Evolutionary conservation across 2,797 vertebrate species (phyloP), one percentile per base, ranked within the genome.

Genomic region (Bradypodion pumilum): DNA sequence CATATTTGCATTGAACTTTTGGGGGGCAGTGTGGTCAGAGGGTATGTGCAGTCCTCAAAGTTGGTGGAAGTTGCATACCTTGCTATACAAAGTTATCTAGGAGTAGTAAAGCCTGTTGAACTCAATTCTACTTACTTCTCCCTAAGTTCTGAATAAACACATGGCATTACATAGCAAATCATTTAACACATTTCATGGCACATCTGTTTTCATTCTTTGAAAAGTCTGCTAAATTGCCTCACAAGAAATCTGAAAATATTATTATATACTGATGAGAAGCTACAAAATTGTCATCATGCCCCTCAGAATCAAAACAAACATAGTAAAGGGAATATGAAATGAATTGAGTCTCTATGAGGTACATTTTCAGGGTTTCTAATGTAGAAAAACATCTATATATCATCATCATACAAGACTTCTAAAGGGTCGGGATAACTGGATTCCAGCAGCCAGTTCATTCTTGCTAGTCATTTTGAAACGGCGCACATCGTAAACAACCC

Each of bases 371-470:
- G 62, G 42, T 69, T 73, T 73, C 29, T 78, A 42, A 1, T 81
- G 10, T 68, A 32, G 19, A 29, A 62, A 65, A 70, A 32, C 21
- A 75, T n/a, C 5, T 16, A 49, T 37, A 56, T 32, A 32, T 46
- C 12, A 37, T 69, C 65, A 46, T 74, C 59, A 21, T 0, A 49
- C 37, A 27, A 37, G 27, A 21, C 74, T 88, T 40, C 85, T 62
- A 74, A 88, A 72, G 32, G 9, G 16, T 84, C 74, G n/a, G 70
- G 32, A 60, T 69, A 81, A 66, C 2, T 7, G 46, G 2, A 9
- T 74, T 60, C 3, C 65, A 87, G 44, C 63, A 84, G 63, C 87
- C 25, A 77, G 75, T 27, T 82, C 66, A 59, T 89, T 81, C 68
- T 84, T 52, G 19, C 35, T 5, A 63, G 72, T 66, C 56, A 68